Evolutionary conservation across 2,888 invertebrate genomes (phyloP).

Genomic region (Teinopalpus imperialis): DNA sequence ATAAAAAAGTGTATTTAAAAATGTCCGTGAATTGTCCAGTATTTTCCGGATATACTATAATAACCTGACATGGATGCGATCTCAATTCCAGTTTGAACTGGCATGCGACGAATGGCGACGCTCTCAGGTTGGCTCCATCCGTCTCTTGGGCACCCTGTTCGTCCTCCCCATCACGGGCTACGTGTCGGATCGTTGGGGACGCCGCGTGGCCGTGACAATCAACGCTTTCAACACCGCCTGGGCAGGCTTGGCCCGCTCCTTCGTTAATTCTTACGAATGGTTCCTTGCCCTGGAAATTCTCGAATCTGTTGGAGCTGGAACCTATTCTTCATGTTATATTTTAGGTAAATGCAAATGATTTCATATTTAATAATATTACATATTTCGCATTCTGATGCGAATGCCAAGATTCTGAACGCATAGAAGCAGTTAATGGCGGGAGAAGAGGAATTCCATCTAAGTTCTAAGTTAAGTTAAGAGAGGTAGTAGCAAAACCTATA

Average conservation of each 20-base stretch:
- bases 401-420: too few species aligned
- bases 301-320: conserved; percentile 87
- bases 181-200: conserved; percentile 88
- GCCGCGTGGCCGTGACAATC: conserved; percentile 82
- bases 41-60: too few species aligned
- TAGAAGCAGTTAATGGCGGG: too few species aligned
- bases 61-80: too few species aligned
- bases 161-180: conserved; percentile 87
- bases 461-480: too few species aligned
- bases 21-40: too few species aligned
- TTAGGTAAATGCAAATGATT: conserved; percentile 80
- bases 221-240: conserved; percentile 84
- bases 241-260: conserved; percentile 85
- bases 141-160: conserved; percentile 86
- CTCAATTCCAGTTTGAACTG: conserved; percentile 79
- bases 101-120: conserved; percentile 87
- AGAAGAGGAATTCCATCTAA: too few species aligned
- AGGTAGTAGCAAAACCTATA: too few species aligned
- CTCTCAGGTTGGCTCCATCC: conserved; percentile 87
- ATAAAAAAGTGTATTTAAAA: too few species aligned
- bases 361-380: too few species aligned
- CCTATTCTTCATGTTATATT: conserved; percentile 88
- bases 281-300: conserved; percentile 87
- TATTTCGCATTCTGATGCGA: too few species aligned
- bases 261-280: conserved; percentile 86